Percentiles rank a stretch among this genome's conserved stretches.
phyloP scores from a whole-genome alignment of 2,797 vertebrate genomes.

The Mionectes olivaceus region DNA sequence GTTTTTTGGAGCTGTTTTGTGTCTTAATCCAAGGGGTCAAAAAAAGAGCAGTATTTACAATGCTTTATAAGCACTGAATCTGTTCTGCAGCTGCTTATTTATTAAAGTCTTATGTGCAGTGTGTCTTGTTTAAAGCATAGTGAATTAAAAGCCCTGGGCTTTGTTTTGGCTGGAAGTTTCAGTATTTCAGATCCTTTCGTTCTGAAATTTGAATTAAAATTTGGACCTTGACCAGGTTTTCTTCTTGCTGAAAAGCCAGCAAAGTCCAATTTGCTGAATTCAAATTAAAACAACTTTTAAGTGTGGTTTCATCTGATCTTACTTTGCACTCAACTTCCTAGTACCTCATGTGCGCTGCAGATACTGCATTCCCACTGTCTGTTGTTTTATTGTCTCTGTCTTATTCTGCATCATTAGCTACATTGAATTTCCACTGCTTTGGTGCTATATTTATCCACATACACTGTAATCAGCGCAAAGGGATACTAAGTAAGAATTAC shows the following conservation, averaged over 20 bases:
- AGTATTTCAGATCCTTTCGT: background rate
- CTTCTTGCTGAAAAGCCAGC: background rate
- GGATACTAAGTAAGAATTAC: background rate
- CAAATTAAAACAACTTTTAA: background rate
- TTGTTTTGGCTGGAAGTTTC: background rate
- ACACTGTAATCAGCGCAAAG: background rate
- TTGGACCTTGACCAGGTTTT: background rate
- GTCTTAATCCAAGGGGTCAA: background rate
- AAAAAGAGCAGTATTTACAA: background rate
- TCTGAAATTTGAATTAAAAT: background rate
- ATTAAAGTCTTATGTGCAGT: background rate
- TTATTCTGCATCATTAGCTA: background rate
- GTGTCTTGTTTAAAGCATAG: background rate
- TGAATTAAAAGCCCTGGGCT: background rate
- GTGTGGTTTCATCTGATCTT: background rate
- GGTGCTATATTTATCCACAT: background rate
- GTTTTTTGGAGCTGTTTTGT: background rate
- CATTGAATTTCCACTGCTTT: background rate
- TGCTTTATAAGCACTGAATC: background rate
- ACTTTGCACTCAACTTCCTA: background rate
- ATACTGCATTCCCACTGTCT: fast-evolving
- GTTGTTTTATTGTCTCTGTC: background rate
- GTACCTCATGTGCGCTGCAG: background rate
- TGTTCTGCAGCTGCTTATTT: background rate
- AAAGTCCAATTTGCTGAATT: background rate